Base-by-base conservation (phyloP, 2,113 vertebrate genomes). In the Takifugu flavidus region DNA sequence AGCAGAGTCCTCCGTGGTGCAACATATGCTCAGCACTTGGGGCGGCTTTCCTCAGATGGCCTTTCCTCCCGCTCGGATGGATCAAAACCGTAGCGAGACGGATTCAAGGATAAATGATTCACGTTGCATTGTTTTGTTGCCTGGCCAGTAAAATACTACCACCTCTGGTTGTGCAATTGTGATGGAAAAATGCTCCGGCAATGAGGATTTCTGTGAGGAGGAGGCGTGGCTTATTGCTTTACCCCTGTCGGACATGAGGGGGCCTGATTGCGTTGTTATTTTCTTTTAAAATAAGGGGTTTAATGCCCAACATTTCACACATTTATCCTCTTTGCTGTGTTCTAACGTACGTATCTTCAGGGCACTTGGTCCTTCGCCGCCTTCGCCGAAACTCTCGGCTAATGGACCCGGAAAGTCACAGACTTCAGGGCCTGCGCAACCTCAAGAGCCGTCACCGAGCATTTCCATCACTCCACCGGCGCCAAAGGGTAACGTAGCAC, bases 1-100 rank as follows among this genome's bases (percentile, higher is more conserved):
- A 62, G 65, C 70, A 25, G 83, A 69, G 76, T 76, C 45, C 52
- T 81, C 74, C 44, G 61, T 47, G 75, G 82, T 49, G 77, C 84
- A 42, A 45, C 82, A 86, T 80, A 74, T 87, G 80, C 65, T 80
- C 76, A 13, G 56, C 26, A 64, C 67, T 66, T 42, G 15, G 65
- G 62, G 67, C 55, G 65, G 67, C 56, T 65, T 57, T 64, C 75
- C 65, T 66, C 60, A 13, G 50, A 67, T 75, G 68, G 72, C 78
- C 75, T 59, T 59, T 59, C 54, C 62, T 59, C 47, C 1, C 75
- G 42, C 52, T 56, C 59, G 4, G 47, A 56, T 72, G 68, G 68
- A 59, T 45, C 15, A 46, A 26, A 34, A 52, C 59, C 25, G 52
- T 1, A 26, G 49, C 4, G 12, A 45, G 29, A 29, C 11, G n/a